Conservation (phyloP, 2,888 invertebrate genomes). For the Brachypalpus laphriformis region DNA sequence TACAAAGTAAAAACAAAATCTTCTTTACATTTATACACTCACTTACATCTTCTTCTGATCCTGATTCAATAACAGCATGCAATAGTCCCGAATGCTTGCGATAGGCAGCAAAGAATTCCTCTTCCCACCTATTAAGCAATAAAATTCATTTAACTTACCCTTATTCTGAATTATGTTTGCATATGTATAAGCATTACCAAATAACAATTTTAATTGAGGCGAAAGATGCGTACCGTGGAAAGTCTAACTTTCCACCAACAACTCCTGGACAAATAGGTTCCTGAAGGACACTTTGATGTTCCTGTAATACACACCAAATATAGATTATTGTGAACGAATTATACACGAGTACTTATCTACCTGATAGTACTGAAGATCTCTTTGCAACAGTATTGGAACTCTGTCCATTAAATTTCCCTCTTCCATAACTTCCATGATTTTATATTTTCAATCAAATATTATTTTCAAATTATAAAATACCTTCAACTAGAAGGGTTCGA, state of each 20-base stretch:
- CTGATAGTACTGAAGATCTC: conserved; percentile 93
- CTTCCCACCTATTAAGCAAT: conserved; percentile 85
- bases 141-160: background rate
- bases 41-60: conserved; percentile 79
- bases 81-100: conserved; percentile 86
- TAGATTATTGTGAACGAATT: background rate
- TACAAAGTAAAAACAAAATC: no score
- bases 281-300: conserved; percentile 89
- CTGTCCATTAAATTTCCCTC: conserved; percentile 95
- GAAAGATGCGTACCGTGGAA: conserved; percentile 92
- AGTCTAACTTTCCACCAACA: conserved; percentile 92
- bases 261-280: conserved; percentile 90
- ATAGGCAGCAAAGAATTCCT: conserved; percentile 91
- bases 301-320: conserved; percentile 80
- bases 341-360: conserved; percentile 80
- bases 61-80: conserved; percentile 81
- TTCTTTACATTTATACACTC: background rate
- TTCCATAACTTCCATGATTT: conserved; percentile 92
- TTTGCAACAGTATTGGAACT: conserved; percentile 90
- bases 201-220: conserved; percentile 91
- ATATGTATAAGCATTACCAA: conserved; percentile 84
- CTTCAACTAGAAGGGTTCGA: background rate
- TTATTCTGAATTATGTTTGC: background rate
- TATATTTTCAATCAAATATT: background rate
- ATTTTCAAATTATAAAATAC: background rate